Base-by-base conservation (phyloP, 1,140 invertebrate species). In the Drosophila ambigua region DNA sequence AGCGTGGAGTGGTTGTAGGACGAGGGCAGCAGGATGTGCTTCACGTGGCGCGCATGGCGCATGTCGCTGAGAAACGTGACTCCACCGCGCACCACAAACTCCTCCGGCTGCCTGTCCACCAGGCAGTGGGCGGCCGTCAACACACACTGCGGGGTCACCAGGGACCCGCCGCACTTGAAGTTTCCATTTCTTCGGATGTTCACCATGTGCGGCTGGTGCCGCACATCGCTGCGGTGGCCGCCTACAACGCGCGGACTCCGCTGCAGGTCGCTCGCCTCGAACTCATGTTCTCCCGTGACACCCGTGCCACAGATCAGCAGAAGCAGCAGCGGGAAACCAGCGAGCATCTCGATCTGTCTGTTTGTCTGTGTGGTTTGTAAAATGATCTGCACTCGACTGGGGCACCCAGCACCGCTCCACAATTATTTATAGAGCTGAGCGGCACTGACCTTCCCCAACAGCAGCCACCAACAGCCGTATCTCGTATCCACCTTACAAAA, bases 81-180 rank as follows among this genome's bases (percentile, higher is more conserved):
- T 0, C 88, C 88, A 5, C 79, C 88, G 13, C 88, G 82, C 1
- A 90, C 79, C 39, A 84, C 69, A 15, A 84, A 90, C 39, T 90
- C 88, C 7, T 65, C 39, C 0, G 83, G 53, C 4, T 54, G 52
- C 2, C 65, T 55, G 1, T 72, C 15, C 4, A 73, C 67, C n/a
- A 90, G 35, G 50, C 88, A 90, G 24, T 91, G 90, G 16, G 90
- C 90, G n/a, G 90, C 90, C 8, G 90, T 91, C 8, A 91, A 51
- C 13, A 91, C 90, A 58, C 90, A 91, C 3, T 50, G 50, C 3
- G 79, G 68, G 1, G 72, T 88, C 0, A 91, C 48, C 39, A 91
- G 44, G 2, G 90, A 87, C 0, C 90, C 90, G 1, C 90, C 90
- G 45, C 90, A 91, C 9, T 69, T 63, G 24, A 91, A 91, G 23